Evolutionary conservation across 2,888 invertebrate genomes (phyloP).

Genomic region (Thumatha senex): DNA sequence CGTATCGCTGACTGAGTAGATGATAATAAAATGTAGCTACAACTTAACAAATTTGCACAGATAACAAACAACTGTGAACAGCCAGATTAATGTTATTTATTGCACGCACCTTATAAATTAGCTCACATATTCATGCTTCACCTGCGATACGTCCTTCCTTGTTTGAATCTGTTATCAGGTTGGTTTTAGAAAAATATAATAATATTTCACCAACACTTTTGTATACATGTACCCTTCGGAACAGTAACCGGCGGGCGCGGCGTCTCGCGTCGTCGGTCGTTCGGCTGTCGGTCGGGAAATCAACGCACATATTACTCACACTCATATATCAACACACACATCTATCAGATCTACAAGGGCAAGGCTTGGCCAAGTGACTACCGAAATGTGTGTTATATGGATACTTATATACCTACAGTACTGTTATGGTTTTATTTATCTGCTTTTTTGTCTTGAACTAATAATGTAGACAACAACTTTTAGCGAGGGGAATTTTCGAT

Average conservation of each 20-base stretch:
- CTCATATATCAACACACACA: constrained; percentile 31
- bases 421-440: constrained; percentile 11
- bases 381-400: constrained; percentile 56
- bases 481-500: too few species aligned
- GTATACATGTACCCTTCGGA: constrained; percentile 39
- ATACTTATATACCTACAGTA: constrained; percentile 22
- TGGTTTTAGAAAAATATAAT: too few species aligned
- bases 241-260: constrained; percentile 55
- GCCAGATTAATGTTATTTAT: too few species aligned
- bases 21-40: too few species aligned
- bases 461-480: too few species aligned
- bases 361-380: constrained; percentile 78
- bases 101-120: too few species aligned
- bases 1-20: too few species aligned
- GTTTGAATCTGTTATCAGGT: not conserved
- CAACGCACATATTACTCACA: constrained; percentile 60
- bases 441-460: too few species aligned
- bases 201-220: constrained; percentile 34
- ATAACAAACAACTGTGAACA: too few species aligned
- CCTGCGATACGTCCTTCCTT: too few species aligned
- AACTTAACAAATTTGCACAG: too few species aligned
- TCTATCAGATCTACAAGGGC: constrained; percentile 55
- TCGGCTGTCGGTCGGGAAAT: constrained; percentile 68
- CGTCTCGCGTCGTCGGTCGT: constrained; percentile 45
- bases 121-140: too few species aligned